Evolutionary conservation across 2,113 vertebrate species (phyloP).

Genomic region (Amphiprion percula): DNA sequence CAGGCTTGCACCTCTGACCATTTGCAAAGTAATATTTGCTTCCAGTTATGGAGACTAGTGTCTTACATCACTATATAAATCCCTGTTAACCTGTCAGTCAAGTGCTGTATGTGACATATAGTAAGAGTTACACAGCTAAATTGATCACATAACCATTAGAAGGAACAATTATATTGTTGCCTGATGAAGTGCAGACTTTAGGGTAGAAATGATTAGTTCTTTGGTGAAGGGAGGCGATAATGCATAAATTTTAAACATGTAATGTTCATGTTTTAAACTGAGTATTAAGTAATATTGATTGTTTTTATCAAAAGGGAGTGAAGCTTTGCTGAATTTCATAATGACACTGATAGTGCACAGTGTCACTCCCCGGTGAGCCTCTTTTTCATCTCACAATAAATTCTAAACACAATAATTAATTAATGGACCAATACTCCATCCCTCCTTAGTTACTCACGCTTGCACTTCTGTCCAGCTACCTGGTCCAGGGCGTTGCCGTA

Average conservation of each 20-base stretch:
- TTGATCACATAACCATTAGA: slow-evolving; percentile 53
- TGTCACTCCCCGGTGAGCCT: slow-evolving; percentile 73
- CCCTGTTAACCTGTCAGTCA: slow-evolving; percentile 43
- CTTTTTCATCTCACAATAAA: no score
- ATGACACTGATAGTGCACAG: slow-evolving; percentile 63
- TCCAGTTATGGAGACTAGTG: slow-evolving; percentile 39
- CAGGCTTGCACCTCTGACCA: no score
- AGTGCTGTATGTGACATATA: slow-evolving; percentile 19
- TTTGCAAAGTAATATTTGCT: slow-evolving; percentile 33
- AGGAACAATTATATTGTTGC: slow-evolving; percentile 57
- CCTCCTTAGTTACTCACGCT: slow-evolving; percentile 79
- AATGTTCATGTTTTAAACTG: slow-evolving; percentile 59
- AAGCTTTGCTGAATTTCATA: slow-evolving; percentile 68
- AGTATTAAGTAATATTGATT: slow-evolving; percentile 70
- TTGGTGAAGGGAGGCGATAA: slow-evolving; percentile 57
- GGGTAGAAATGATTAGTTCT: slow-evolving; percentile 54
- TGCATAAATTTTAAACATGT: slow-evolving; percentile 63
- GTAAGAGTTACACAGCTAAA: slow-evolving; percentile 46
- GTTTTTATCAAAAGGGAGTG: slow-evolving; percentile 60
- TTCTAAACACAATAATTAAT: not conserved
- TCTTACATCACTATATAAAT: slow-evolving; percentile 41
- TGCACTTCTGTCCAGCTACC: slow-evolving; percentile 80
- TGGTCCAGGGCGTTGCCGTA: slow-evolving; percentile 85
- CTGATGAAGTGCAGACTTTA: slow-evolving; percentile 60
- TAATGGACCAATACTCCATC: not conserved